Evolutionary conservation across 2,888 invertebrate genomes (phyloP), one percentile per base, ranked within the genome.

Genomic region (Habroteleia sp.): DNA sequence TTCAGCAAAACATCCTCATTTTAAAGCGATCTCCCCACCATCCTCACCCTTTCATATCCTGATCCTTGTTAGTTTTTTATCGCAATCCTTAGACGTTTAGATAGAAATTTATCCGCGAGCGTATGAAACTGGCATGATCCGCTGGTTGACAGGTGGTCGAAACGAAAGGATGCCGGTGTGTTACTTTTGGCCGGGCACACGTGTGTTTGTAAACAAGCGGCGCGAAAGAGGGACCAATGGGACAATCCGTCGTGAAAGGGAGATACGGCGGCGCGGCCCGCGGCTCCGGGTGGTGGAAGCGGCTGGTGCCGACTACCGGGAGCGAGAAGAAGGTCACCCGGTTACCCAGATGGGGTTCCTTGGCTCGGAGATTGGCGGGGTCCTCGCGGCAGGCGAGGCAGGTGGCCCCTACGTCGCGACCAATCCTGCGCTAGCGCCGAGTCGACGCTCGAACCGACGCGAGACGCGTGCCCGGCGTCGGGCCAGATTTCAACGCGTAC

Each of bases 261-360:
- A 25, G 29, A 8, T 29, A 50, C 29, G 14, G 35, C 7, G 35
- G 25, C 25, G 13, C 2, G 13, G 33, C 2, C 13, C 16, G 1
- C 27, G 6, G 6, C 6, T 5, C 29, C 14, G 2, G 25, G 48
- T 73, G 74, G 56, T 78, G n/a, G n/a, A n/a, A n/a, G n/a, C n/a
- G n/a, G n/a, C n/a, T n/a, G n/a, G n/a, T n/a, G n/a, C n/a, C n/a
- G n/a, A 79, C 76, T 81, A 84, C 81, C 81, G 82, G 82, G 81
- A 77, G 63, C 54, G 54, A 25, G 72, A 86, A 85, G 82, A 82
- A 81, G 87, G 87, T 87, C 83, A 87, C 87, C 87, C 82, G 87
- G 87, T 87, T 82, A 87, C 87, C 87, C 83, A 86, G 83, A 86
- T 87, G 84, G 81, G 83, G 87, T 87, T 87, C 85, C 79, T 87